These are phyloP conservation scores for Hypotaenidia okinawae DNA, from an alignment of 2,797 vertebrate genomes.

Conservation along the genomic window DNA sequence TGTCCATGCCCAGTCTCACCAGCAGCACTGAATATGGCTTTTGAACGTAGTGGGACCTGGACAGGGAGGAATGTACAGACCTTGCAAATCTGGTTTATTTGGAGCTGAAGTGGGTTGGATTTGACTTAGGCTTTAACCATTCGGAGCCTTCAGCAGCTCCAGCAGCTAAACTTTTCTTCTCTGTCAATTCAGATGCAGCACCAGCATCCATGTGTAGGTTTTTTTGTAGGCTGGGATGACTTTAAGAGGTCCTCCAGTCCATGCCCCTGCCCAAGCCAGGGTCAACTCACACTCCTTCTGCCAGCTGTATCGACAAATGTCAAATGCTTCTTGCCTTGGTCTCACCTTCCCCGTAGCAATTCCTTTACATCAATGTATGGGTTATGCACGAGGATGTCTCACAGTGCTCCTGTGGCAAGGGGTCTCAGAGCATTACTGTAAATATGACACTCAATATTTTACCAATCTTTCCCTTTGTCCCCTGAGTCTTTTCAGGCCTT, in stretches of 20 bases:
- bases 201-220: fast-evolving
- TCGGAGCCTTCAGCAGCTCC: not conserved
- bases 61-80: not conserved
- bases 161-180: not conserved
- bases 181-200: too few species aligned
- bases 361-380: not conserved
- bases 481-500: not conserved
- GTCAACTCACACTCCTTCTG: not conserved
- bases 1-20: not conserved
- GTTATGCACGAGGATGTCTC: not conserved
- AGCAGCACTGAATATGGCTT: not conserved
- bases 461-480: not conserved
- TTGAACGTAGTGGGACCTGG: not conserved
- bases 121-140: not conserved
- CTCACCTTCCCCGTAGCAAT: not conserved
- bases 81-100: not conserved
- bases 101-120: not conserved
- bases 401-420: not conserved
- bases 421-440: not conserved
- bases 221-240: not conserved
- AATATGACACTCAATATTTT: not conserved
- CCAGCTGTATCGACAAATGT: not conserved
- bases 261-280: not conserved
- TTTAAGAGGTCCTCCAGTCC: not conserved
- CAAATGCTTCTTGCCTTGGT: not conserved